These are phyloP conservation scores for Napeogenes inachia DNA, from an alignment of 2,888 invertebrate genomes.

Conservation along the genomic window DNA sequence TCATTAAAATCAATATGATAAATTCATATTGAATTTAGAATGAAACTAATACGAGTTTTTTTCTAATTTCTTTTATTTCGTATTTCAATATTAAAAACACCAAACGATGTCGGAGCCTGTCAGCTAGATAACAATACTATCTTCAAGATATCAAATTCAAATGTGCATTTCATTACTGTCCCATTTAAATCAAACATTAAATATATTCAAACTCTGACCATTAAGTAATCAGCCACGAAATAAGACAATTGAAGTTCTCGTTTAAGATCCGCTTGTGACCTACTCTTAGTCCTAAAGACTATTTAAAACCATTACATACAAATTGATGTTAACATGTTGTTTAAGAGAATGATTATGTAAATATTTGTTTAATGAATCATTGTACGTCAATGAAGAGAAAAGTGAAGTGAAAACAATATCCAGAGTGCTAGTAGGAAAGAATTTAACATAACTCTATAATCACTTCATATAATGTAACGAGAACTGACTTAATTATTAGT, in stretches of 20 bases:
- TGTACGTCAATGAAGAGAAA: conserved; percentile 4
- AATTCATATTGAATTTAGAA: too few species aligned
- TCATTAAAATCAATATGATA: too few species aligned
- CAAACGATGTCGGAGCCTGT: too few species aligned
- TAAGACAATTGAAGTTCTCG: conserved; percentile 17
- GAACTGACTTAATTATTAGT: too few species aligned
- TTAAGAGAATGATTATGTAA: not conserved
- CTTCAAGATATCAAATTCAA: too few species aligned
- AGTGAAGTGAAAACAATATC: conserved; percentile 17
- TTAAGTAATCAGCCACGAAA: conserved; percentile 16
- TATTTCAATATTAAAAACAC: too few species aligned
- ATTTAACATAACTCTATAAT: too few species aligned
- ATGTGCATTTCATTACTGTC: not conserved
- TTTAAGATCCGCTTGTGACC: conserved; percentile 19
- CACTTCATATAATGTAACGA: too few species aligned
- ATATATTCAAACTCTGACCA: conserved; percentile 5
- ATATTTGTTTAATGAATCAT: conserved; percentile 3
- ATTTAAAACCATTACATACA: conserved; percentile 11
- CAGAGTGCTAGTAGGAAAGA: not conserved
- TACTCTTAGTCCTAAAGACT: conserved; percentile 16
- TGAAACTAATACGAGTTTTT: too few species aligned
- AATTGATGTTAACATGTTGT: conserved; percentile 10
- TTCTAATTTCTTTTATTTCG: too few species aligned
- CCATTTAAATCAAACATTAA: not conserved
- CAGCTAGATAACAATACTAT: too few species aligned